These are phyloP conservation scores for Furnarius figulus DNA, from an alignment of 2,113 vertebrate genomes.

Conservation along the genomic window DNA sequence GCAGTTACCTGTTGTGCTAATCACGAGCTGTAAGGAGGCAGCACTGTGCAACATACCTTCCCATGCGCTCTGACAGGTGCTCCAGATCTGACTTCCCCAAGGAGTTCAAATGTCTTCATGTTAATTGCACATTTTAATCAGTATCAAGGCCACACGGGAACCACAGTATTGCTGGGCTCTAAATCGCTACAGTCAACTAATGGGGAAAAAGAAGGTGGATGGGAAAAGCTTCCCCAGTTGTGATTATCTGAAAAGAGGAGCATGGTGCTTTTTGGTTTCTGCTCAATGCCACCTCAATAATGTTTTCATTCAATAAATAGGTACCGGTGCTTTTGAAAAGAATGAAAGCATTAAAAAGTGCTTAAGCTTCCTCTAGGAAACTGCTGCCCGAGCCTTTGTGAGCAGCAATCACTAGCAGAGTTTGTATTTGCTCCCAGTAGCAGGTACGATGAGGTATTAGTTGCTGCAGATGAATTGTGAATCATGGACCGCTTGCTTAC, in stretches of 20 bases:
- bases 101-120: background rate
- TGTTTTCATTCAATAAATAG: conserved; percentile 61
- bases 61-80: background rate
- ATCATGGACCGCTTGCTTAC: conserved; percentile 34
- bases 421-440: conserved; percentile 41
- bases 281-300: conserved; percentile 29
- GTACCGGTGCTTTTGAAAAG: conserved; percentile 40
- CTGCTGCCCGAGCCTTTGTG: background rate
- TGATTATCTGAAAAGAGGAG: conserved; percentile 52
- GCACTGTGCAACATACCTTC: conserved; percentile 12
- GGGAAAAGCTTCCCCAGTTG: conserved; percentile 27
- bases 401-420: conserved; percentile 29
- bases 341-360: conserved; percentile 55
- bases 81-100: conserved; percentile 32
- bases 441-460: conserved; percentile 54
- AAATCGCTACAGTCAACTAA: conserved; percentile 59
- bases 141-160: conserved; percentile 48
- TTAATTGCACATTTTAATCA: conserved; percentile 60
- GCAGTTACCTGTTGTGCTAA: conserved; percentile 35
- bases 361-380: conserved; percentile 49
- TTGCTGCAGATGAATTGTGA: conserved; percentile 59
- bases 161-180: conserved; percentile 57
- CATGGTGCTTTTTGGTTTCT: conserved; percentile 46
- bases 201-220: background rate
- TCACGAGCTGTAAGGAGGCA: conserved; percentile 31